Conservation (phyloP, 2,888 invertebrate genomes). For the Zhuqinia jingwanae region DNA sequence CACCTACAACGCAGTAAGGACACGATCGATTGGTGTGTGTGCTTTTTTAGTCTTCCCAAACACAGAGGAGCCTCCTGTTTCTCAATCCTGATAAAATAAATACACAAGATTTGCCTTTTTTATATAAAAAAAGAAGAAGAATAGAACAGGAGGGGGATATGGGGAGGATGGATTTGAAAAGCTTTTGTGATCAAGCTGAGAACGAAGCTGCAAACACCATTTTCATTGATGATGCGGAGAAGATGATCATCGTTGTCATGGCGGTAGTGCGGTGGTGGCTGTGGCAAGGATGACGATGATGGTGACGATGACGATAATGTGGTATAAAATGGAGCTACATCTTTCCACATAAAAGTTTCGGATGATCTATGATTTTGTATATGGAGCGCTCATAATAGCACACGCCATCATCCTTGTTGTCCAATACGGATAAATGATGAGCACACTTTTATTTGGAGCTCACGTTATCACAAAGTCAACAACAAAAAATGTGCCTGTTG, state of each 20-base stretch:
- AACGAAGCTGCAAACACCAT: too few relatives aligned
- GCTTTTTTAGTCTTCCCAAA: neutral
- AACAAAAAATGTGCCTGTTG: too few relatives aligned
- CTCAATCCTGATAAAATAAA: neutral
- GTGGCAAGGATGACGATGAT: neutral
- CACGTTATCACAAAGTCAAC: too few relatives aligned
- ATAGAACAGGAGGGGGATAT: neutral
- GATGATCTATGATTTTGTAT: too few relatives aligned
- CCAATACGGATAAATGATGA: too few relatives aligned
- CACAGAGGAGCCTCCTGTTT: neutral
- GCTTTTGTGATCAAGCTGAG: too few relatives aligned
- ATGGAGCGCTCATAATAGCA: too few relatives aligned
- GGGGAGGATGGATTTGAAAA: too few relatives aligned
- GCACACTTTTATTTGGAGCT: too few relatives aligned
- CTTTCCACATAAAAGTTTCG: too few relatives aligned
- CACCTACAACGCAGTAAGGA: neutral
- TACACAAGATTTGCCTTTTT: neutral
- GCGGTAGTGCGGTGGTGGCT: neutral
- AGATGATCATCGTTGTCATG: neutral
- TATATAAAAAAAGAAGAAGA: neutral
- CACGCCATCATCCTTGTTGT: too few relatives aligned
- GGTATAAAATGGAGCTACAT: too few relatives aligned
- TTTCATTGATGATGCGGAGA: neutral
- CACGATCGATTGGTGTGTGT: constrained; percentile 3
- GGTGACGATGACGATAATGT: neutral